Evolutionary conservation across 2,797 vertebrate genomes (phyloP).

Genomic region (Rhodeus uyekii): DNA sequence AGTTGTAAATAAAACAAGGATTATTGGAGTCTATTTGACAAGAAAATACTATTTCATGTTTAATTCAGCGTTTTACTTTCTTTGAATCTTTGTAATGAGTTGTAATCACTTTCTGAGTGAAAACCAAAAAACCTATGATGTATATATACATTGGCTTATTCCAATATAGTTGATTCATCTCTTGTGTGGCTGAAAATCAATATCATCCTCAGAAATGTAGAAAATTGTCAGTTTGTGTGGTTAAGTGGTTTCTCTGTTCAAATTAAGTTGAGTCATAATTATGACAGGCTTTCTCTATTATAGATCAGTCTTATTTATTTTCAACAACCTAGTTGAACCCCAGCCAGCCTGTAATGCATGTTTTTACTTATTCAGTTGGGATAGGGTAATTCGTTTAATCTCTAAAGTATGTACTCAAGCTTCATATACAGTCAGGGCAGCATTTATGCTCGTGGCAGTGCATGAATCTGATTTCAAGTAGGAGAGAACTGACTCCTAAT

Average conservation of each 20-base stretch:
- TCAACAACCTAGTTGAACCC: slow-evolving; percentile 10
- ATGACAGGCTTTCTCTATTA: neutral
- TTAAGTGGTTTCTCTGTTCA: neutral
- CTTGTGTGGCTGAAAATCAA: neutral
- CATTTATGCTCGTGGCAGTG: neutral
- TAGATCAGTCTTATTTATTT: neutral
- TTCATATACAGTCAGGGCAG: neutral
- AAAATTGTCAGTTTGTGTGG: neutral
- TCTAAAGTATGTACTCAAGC: neutral
- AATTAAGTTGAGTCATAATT: neutral
- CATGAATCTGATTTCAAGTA: slow-evolving; percentile 14
- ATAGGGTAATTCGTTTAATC: neutral
- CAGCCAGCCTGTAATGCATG: too few species aligned
- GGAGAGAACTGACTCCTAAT: slow-evolving; percentile 11
- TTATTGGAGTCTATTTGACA: neutral
- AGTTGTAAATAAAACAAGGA: too few species aligned
- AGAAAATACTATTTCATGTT: neutral
- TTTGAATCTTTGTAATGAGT: neutral
- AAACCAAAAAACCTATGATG: neutral
- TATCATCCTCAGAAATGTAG: neutral
- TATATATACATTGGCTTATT: neutral
- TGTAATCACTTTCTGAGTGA: neutral
- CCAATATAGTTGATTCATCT: neutral
- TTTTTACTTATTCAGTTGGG: neutral
- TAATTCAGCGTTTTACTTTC: neutral